Evolutionary conservation across 1,140 invertebrate species (phyloP).

Genomic region (Hyphantria cunea): DNA sequence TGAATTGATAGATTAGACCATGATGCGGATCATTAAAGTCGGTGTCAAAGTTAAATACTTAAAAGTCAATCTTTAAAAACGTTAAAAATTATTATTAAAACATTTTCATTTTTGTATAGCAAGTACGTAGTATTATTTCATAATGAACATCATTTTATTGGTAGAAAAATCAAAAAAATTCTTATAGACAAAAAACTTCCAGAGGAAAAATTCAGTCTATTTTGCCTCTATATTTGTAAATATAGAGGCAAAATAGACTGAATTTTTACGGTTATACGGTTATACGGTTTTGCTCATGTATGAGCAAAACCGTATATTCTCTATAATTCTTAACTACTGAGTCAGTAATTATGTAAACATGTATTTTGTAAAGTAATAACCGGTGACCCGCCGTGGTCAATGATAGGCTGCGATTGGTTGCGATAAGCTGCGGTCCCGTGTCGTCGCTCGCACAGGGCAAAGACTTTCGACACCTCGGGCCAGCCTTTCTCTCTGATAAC

Average conservation of each 20-base stretch:
- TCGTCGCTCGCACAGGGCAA: background rate
- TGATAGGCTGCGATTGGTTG: constrained; percentile 41
- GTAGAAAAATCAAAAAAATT: too few relatives aligned
- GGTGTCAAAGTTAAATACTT: too few relatives aligned
- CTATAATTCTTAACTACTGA: background rate
- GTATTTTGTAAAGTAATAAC: constrained; percentile 44
- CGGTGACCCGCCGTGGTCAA: constrained; percentile 49
- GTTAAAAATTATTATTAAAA: too few relatives aligned
- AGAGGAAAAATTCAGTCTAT: background rate
- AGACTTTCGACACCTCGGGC: background rate
- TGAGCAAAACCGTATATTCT: background rate
- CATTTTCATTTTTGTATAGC: too few relatives aligned
- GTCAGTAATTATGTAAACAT: constrained; percentile 47
- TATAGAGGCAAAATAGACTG: background rate
- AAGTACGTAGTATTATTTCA: too few relatives aligned
- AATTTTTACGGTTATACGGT: background rate
- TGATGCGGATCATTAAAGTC: too few relatives aligned
- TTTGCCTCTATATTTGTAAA: too few relatives aligned
- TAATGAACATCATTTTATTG: too few relatives aligned
- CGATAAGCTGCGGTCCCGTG: constrained; percentile 2
- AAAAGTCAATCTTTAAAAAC: too few relatives aligned
- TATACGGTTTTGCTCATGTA: background rate
- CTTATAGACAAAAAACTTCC: too few relatives aligned
- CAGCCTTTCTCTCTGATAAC: constrained; percentile 7
- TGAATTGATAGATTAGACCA: too few relatives aligned